These are phyloP conservation scores for Tinamus guttatus DNA, from an alignment of 2,113 vertebrate species.

Conservation along the genomic window DNA sequence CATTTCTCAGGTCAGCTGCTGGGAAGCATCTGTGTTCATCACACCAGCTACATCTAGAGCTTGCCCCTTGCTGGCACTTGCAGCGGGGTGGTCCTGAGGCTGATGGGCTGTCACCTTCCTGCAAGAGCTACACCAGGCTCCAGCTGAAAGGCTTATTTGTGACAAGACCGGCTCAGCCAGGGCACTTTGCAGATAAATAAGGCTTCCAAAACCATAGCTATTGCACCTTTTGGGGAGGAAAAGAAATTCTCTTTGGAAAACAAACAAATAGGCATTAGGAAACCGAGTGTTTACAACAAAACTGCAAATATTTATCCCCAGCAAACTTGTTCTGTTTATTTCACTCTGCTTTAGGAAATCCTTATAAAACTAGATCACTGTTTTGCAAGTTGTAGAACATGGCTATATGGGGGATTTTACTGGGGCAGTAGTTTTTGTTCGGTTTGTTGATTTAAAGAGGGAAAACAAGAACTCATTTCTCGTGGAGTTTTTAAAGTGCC, in stretches of 20 bases:
- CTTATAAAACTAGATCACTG: background rate
- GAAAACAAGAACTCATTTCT: constrained; percentile 23
- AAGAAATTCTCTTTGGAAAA: background rate
- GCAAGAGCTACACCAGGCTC: background rate
- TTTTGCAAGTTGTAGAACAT: background rate
- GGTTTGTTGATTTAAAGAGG: background rate
- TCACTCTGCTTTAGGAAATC: background rate
- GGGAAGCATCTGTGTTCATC: background rate
- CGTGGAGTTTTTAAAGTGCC: background rate
- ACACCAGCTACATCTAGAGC: background rate
- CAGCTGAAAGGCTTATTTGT: background rate
- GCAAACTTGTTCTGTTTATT: background rate
- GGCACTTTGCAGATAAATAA: background rate
- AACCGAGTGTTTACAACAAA: background rate
- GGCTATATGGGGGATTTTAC: background rate
- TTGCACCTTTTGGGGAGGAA: background rate
- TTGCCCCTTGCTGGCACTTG: background rate
- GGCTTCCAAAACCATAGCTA: background rate
- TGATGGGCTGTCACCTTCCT: background rate
- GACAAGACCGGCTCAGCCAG: background rate
- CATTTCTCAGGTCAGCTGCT: background rate
- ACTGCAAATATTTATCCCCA: background rate
- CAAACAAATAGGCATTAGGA: background rate
- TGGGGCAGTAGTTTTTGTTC: background rate
- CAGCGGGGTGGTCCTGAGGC: background rate